Evolutionary conservation across 2,888 invertebrate genomes (phyloP).

Genomic region (Tinea semifulvella): DNA sequence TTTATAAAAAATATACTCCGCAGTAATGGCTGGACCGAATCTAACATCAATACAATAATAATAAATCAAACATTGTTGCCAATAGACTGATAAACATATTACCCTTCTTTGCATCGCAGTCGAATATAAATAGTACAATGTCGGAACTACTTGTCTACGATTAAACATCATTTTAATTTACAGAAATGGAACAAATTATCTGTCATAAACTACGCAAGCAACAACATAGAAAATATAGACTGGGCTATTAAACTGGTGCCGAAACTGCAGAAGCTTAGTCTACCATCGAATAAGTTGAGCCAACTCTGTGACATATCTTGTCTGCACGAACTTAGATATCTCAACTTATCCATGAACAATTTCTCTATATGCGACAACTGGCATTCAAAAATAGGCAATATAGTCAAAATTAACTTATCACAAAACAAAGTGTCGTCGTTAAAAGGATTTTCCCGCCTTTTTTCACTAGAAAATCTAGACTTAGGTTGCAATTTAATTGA

Average conservation of each 20-base stretch:
- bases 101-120: no score
- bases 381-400: slow-evolving; percentile 87
- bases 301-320: slow-evolving; percentile 80
- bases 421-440: slow-evolving; percentile 82
- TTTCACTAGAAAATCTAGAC: slow-evolving; percentile 86
- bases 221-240: slow-evolving; percentile 80
- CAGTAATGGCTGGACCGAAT: no score
- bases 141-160: neutral
- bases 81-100: no score
- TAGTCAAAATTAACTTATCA: slow-evolving; percentile 84
- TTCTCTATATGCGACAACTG: slow-evolving; percentile 77
- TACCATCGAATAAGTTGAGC: slow-evolving; percentile 82
- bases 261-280: slow-evolving; percentile 72
- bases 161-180: slow-evolving; percentile 17
- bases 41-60: no score
- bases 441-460: slow-evolving; percentile 80
- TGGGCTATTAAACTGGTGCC: slow-evolving; percentile 81
- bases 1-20: no score
- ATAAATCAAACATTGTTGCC: no score
- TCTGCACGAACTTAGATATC: slow-evolving; percentile 76
- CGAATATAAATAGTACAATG: no score
- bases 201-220: slow-evolving; percentile 79
- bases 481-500: slow-evolving; percentile 86
- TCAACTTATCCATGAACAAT: slow-evolving; percentile 84
- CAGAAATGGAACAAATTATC: slow-evolving; percentile 77